Conservation (phyloP, 37 sponge, comb jelly and placozoan genomes). For the Cliona cf. orientalis region DNA sequence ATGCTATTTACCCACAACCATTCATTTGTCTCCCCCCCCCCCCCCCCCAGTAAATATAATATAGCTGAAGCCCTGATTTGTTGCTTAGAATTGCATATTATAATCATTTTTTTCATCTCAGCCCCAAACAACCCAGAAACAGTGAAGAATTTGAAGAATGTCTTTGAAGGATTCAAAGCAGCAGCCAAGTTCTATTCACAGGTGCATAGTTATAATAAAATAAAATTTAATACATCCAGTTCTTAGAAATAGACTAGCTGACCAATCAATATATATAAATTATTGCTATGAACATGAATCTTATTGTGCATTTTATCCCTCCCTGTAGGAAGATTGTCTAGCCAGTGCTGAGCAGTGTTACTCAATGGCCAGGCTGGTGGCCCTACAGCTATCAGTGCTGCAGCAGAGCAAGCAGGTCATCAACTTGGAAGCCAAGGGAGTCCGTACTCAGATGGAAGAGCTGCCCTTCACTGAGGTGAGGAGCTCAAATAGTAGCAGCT, state of each 20-base stretch:
- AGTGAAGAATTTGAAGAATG: constrained; percentile 51
- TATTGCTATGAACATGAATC: too few relatives aligned
- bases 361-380: constrained; percentile 77
- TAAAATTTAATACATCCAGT: neutral
- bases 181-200: constrained; percentile 73
- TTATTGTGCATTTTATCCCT: too few relatives aligned
- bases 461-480: constrained; percentile 73
- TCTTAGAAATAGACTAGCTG: too few relatives aligned
- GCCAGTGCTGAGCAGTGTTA: constrained; percentile 60
- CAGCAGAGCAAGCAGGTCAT: constrained; percentile 55
- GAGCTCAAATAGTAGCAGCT: too few relatives aligned
- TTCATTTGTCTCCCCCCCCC: too few relatives aligned
- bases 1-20: too few relatives aligned
- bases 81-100: too few relatives aligned
- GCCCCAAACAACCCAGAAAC: constrained; percentile 50
- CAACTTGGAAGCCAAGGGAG: constrained; percentile 52
- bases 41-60: too few relatives aligned
- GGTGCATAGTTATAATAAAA: constrained; percentile 25
- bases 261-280: too few relatives aligned
- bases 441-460: constrained; percentile 64
- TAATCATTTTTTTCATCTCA: too few relatives aligned
- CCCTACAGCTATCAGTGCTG: constrained; percentile 76
- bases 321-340: constrained; percentile 72
- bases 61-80: too few relatives aligned
- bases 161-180: constrained; percentile 46